Conservation (phyloP, 2,888 invertebrate genomes). For the Alitta virens region DNA sequence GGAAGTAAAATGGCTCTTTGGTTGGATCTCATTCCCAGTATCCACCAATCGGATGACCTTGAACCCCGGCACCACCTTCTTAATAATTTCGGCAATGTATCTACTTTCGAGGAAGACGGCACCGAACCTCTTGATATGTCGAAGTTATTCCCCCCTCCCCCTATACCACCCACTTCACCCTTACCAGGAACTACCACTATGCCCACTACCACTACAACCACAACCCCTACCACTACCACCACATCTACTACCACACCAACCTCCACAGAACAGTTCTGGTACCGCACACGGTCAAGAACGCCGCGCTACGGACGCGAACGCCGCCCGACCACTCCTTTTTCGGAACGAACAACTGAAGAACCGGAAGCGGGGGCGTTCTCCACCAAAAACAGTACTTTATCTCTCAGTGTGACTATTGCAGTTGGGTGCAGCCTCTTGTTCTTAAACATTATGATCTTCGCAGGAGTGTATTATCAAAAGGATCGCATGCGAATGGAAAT, state of each 20-base stretch:
- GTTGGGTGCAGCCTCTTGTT: conserved; percentile 90
- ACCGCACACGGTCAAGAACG: neutral
- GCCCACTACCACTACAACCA: conserved; percentile 8
- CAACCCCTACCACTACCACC: conserved; percentile 6
- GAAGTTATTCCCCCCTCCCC: conserved; percentile 35
- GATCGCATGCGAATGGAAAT: conserved; percentile 44
- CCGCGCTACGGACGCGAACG: neutral
- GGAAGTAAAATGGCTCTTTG: conserved; percentile 94
- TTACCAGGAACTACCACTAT: conserved; percentile 13
- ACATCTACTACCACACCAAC: neutral
- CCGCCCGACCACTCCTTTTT: neutral
- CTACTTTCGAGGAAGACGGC: conserved; percentile 75
- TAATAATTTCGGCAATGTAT: conserved; percentile 78
- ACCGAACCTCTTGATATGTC: conserved; percentile 17
- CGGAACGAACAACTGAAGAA: neutral
- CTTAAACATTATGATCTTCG: conserved; percentile 88
- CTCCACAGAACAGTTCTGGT: conserved; percentile 2
- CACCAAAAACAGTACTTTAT: conserved; percentile 18
- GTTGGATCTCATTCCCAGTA: conserved; percentile 89
- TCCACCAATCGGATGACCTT: conserved; percentile 74
- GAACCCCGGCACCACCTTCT: conserved; percentile 85
- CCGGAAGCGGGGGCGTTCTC: conserved; percentile 8
- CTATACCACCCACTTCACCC: conserved; percentile 44
- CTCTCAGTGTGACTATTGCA: conserved; percentile 67
- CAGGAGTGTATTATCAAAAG: conserved; percentile 86